A percentile compares a stretch with the other conserved stretches of the same genome.
Evolutionary conservation across 2,113 vertebrate species (phyloP).

Genomic region (Oryzias melastigma): DNA sequence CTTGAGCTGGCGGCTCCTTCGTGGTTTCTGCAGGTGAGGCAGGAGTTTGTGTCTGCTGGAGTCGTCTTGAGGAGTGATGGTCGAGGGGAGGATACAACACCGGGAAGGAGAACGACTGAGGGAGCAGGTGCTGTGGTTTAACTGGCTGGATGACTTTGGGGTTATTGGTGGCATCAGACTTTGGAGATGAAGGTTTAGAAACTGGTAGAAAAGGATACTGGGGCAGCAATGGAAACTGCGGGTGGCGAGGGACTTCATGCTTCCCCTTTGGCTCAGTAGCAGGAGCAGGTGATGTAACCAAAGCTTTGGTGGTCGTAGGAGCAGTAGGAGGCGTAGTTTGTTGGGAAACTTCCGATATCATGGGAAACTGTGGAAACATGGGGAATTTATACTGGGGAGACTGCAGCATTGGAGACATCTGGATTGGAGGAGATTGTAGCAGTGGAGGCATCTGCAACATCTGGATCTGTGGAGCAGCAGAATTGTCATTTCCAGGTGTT

Average conservation of each 20-base stretch:
- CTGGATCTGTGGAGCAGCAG: background rate
- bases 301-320: slow-evolving; percentile 4
- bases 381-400: slow-evolving; percentile 14
- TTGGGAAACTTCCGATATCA: slow-evolving; percentile 24
- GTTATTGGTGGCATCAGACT: background rate
- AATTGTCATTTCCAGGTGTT: background rate
- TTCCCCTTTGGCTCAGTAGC: slow-evolving; percentile 6
- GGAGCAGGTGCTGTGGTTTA: slow-evolving; percentile 2
- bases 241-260: slow-evolving; percentile 1
- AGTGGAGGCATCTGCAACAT: background rate
- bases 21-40: background rate
- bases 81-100: slow-evolving; percentile 14
- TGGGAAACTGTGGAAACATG: slow-evolving; percentile 19
- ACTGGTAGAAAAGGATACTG: slow-evolving; percentile 16
- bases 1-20: background rate
- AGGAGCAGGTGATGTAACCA: slow-evolving; percentile 6
- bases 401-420: no score
- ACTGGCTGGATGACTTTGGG: background rate
- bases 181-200: slow-evolving; percentile 1
- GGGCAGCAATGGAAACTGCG: slow-evolving; percentile 7
- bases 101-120: slow-evolving; percentile 18
- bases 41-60: background rate
- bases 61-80: slow-evolving; percentile 1
- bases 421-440: no score
- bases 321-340: slow-evolving; percentile 9